Evolutionary conservation across 2,888 invertebrate genomes (phyloP), one percentile per base, ranked within the genome.

Genomic region (Conops quadrifasciatus): DNA sequence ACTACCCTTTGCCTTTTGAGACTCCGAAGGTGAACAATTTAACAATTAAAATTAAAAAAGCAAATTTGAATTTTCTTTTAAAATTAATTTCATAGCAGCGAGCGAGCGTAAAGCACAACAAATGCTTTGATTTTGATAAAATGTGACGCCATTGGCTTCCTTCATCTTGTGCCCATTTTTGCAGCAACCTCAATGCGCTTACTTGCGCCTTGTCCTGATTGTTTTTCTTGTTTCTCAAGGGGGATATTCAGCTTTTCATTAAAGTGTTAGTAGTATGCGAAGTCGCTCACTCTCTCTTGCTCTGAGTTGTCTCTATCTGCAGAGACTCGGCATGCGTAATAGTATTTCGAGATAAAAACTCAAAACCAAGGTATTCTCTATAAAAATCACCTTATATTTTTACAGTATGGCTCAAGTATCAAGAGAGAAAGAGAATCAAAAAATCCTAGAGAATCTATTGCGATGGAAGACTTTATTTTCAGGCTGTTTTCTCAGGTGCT

Each of bases 161-260:
- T 58, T 45, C 16, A 49, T 49, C 49, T 49, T 53, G 58, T 67
- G 45, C 58, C 58, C 47, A n/a, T 26, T 62, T 69, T 69, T 53
- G 56, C 58, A 47, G 71, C 73, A 69, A 68, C 73, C 74, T 74
- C 68, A 67, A 70, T 70, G 65, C 53, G 66, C 65, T 51, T 71
- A 56, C 66, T 53, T n/a, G n/a, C 67, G 63, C 69, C 66, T 72
- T 72, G 72, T 70, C 72, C 72, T 70, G 70, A 72, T 70, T 72
- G 69, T 63, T 62, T 45, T 19, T 53, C 60, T 30, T 36, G 60
- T 51, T 68, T 68, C 71, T 74, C 79, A 73, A 78, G 80, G 81
- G 80, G 79, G 76, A 76, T 79, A 78, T 81, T 73, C n/a, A n/a
- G 56, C 67, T 43, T 26, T 58, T 45, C 26, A 47, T 49, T 21